Evolutionary conservation across 1,140 invertebrate genomes (phyloP).

Genomic region (Micrasema minimum): DNA sequence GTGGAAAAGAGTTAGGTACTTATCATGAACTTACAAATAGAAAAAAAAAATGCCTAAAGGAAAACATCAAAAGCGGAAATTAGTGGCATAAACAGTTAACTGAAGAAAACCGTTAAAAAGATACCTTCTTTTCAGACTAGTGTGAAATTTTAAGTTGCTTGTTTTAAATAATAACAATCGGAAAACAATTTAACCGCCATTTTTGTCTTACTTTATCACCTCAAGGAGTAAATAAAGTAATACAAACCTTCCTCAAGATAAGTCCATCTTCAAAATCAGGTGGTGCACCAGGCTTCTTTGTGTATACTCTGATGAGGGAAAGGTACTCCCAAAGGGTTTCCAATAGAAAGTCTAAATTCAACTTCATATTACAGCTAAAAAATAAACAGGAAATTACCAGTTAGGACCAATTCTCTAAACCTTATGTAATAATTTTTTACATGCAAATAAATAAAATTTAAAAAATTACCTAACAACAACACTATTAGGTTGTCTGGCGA

Average conservation of each 20-base stretch:
- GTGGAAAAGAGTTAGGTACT: too few relatives aligned
- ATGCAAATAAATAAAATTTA: slow-evolving; percentile 16
- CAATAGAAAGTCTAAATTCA: slow-evolving; percentile 96
- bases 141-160: too few relatives aligned
- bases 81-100: too few relatives aligned
- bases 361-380: slow-evolving; percentile 97
- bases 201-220: too few relatives aligned
- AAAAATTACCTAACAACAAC: slow-evolving; percentile 89
- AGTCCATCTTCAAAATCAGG: slow-evolving; percentile 96
- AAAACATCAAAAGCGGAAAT: too few relatives aligned
- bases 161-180: too few relatives aligned
- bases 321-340: slow-evolving; percentile 95
- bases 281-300: slow-evolving; percentile 97
- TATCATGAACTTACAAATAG: too few relatives aligned
- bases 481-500: slow-evolving; percentile 90
- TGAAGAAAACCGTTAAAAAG: too few relatives aligned
- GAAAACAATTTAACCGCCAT: too few relatives aligned
- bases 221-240: slow-evolving; percentile 13
- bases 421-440: slow-evolving; percentile 4
- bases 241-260: slow-evolving; percentile 81
- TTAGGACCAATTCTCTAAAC: neutral
- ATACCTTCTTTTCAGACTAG: too few relatives aligned
- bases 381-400: neutral
- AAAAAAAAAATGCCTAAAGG: too few relatives aligned
- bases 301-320: slow-evolving; percentile 95